Conservation (phyloP, 2,113 vertebrate species). For the Halcyon senegalensis region DNA sequence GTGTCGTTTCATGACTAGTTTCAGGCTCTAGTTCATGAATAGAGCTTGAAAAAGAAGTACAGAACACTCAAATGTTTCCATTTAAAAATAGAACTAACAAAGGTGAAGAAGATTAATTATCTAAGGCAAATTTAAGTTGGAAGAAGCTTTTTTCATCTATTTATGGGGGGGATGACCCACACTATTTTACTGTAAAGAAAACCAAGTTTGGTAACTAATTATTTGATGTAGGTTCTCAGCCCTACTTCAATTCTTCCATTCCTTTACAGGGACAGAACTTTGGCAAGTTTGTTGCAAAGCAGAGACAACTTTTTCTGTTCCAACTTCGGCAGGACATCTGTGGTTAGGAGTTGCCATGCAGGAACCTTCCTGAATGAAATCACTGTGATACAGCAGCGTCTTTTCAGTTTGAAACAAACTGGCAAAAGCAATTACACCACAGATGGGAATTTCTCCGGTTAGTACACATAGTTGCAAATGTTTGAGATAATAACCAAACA, state of each 20-base stretch:
- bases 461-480: not conserved
- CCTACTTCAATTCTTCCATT: not conserved
- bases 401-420: not conserved
- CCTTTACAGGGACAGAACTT: not conserved
- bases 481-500: not conserved
- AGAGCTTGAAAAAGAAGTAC: not conserved
- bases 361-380: not conserved
- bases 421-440: not conserved
- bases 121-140: not conserved
- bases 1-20: not conserved
- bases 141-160: not conserved
- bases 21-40: not conserved
- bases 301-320: not conserved
- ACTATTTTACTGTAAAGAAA: not conserved
- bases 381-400: not conserved
- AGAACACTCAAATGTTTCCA: fast-evolving
- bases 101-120: not conserved
- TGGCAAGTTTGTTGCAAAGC: not conserved
- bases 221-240: not conserved
- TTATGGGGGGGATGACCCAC: not conserved
- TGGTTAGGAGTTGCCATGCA: not conserved
- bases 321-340: not conserved
- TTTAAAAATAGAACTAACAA: not conserved
- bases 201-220: not conserved
- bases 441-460: not conserved